Evolutionary conservation across 2,797 vertebrate genomes (phyloP).

Genomic region (Lepilemur septentrionalis): DNA sequence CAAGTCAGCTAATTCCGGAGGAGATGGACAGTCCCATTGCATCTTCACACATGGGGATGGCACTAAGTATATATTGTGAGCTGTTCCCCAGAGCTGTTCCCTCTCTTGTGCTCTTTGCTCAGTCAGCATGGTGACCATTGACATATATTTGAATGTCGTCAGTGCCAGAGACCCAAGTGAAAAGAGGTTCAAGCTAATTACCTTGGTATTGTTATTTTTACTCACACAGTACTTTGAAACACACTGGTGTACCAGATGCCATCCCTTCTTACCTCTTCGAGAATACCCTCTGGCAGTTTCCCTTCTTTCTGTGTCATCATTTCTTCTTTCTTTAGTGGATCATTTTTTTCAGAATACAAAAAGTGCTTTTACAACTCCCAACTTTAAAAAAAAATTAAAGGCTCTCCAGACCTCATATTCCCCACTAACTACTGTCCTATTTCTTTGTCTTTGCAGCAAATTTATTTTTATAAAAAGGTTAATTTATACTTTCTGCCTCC

Average conservation of each 20-base stretch:
- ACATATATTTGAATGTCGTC: not conserved
- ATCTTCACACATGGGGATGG: not conserved
- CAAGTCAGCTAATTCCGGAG: not conserved
- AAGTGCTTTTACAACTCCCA: not conserved
- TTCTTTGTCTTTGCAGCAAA: not conserved
- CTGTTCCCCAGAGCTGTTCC: no score
- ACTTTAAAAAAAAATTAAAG: not conserved
- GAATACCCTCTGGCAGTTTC: not conserved
- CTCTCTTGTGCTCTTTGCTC: not conserved
- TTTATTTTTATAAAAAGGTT: not conserved
- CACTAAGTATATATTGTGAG: rapidly evolving
- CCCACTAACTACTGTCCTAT: not conserved
- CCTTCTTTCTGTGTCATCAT: not conserved
- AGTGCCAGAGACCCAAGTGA: not conserved
- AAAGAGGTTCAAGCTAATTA: not conserved
- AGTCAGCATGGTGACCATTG: not conserved
- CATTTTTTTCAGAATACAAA: not conserved
- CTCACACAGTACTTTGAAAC: not conserved
- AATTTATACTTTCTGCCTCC: not conserved
- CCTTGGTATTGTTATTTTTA: not conserved
- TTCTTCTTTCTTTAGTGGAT: not conserved
- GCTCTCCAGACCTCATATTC: not conserved
- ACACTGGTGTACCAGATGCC: not conserved
- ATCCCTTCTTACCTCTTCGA: not conserved
- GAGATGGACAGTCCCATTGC: not conserved